Conservation (phyloP, 2,113 vertebrate genomes). For the Butastur rufipennis region DNA sequence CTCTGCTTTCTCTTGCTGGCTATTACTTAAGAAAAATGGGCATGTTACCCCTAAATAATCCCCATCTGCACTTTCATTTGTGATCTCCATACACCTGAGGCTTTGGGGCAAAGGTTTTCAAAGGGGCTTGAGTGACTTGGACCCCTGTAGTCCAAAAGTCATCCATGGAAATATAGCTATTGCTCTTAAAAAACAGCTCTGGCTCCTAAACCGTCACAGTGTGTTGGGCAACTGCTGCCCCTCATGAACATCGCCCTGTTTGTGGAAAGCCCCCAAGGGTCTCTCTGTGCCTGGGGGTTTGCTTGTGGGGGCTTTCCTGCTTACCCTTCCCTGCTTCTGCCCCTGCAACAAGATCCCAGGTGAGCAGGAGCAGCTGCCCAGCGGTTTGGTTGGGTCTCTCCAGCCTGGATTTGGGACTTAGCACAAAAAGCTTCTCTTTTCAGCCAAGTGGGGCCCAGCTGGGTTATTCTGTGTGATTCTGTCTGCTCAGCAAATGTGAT, state of each 20-base stretch:
- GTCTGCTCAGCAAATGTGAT: neutral
- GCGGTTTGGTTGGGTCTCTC: neutral
- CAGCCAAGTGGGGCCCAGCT: neutral
- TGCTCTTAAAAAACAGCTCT: neutral
- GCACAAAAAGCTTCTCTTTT: neutral
- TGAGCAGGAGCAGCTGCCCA: neutral
- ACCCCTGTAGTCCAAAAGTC: neutral
- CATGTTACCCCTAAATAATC: neutral
- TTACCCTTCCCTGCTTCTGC: neutral
- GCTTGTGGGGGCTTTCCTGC: neutral
- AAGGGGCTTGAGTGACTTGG: neutral
- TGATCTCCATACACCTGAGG: neutral
- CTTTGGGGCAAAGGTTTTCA: neutral
- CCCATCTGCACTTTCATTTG: neutral
- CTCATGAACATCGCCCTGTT: fast-evolving
- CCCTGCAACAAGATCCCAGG: neutral
- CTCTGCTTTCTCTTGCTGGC: neutral
- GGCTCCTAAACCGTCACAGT: neutral
- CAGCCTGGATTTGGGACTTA: neutral
- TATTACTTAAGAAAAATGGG: neutral
- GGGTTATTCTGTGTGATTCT: neutral
- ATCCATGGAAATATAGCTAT: neutral
- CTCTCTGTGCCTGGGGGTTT: neutral
- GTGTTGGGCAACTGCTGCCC: neutral
- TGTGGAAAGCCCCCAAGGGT: neutral